These are phyloP conservation scores for Lutjanus erythropterus DNA, from an alignment of 2,113 vertebrate genomes.

Conservation along the genomic window DNA sequence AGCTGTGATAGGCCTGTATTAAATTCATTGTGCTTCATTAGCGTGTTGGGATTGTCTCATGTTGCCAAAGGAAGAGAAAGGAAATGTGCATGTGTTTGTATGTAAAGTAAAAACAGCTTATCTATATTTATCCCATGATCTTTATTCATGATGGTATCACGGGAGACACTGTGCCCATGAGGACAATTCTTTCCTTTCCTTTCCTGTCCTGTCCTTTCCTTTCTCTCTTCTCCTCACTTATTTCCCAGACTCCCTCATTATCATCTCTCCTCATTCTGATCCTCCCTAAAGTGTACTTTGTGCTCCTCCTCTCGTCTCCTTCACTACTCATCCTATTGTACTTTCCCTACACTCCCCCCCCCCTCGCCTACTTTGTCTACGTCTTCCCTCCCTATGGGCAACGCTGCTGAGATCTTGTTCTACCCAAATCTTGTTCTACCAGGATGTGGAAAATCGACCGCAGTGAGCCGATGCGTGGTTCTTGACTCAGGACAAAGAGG, in stretches of 20 bases:
- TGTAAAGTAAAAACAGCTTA: constrained; percentile 25
- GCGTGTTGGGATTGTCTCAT: constrained; percentile 12
- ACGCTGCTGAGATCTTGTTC: constrained; percentile 33
- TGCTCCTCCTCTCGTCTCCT: constrained; percentile 30
- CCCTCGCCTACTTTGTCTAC: constrained; percentile 33
- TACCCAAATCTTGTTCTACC: constrained; percentile 22
- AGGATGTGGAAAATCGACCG: constrained; percentile 28
- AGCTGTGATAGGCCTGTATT: no score
- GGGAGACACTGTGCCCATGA: constrained; percentile 14
- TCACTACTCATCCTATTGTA: constrained; percentile 24
- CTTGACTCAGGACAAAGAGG: constrained; percentile 32
- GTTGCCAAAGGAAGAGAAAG: constrained; percentile 17
- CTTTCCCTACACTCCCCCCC: constrained; percentile 6
- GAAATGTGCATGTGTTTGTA: constrained; percentile 19
- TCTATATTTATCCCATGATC: constrained; percentile 40
- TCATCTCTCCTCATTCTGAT: constrained; percentile 23
- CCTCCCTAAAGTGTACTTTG: constrained; percentile 22
- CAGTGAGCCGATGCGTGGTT: not conserved
- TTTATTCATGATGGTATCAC: constrained; percentile 54
- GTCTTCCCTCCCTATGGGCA: constrained; percentile 14
- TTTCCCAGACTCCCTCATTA: constrained; percentile 10
- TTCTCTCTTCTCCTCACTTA: not conserved
- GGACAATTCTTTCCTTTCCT: constrained; percentile 4
- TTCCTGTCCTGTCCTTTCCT: not conserved
- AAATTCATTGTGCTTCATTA: constrained; percentile 24